Conservation (phyloP, 2,888 invertebrate genomes). For the Trichopria drosophilae region DNA sequence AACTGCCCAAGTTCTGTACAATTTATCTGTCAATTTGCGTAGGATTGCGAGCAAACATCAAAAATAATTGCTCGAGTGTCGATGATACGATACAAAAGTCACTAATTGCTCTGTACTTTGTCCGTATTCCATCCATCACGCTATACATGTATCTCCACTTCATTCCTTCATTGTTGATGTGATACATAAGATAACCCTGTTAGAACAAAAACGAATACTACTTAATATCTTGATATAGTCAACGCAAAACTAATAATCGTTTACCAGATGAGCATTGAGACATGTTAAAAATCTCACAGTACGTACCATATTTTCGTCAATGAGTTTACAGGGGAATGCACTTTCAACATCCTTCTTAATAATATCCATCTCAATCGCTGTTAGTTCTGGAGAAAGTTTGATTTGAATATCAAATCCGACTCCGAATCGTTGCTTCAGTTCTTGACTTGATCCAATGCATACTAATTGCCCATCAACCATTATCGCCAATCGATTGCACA, state of each 20-base stretch:
- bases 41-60: slow-evolving; percentile 55
- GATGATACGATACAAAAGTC: slow-evolving; percentile 53
- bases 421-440: slow-evolving; percentile 71
- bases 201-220: background rate
- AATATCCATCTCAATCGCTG: slow-evolving; percentile 44
- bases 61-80: slow-evolving; percentile 53
- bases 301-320: slow-evolving; percentile 70
- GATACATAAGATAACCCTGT: slow-evolving; percentile 45
- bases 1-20: too few species aligned
- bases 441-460: slow-evolving; percentile 73
- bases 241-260: slow-evolving; percentile 19
- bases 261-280: background rate
- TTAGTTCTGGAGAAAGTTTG: slow-evolving; percentile 51
- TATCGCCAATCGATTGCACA: slow-evolving; percentile 76
- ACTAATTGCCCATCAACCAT: slow-evolving; percentile 73
- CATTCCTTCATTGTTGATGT: slow-evolving; percentile 42
- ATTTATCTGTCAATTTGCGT: too few species aligned
- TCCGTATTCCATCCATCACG: slow-evolving; percentile 46
- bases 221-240: too few species aligned
- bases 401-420: slow-evolving; percentile 68
- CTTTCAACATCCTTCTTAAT: slow-evolving; percentile 61
- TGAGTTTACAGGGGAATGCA: slow-evolving; percentile 65
- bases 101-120: slow-evolving; percentile 45
- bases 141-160: slow-evolving; percentile 53
- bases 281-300: background rate